Evolutionary conservation across 2,888 invertebrate genomes (phyloP).

Genomic region (Coecobrya sp.): DNA sequence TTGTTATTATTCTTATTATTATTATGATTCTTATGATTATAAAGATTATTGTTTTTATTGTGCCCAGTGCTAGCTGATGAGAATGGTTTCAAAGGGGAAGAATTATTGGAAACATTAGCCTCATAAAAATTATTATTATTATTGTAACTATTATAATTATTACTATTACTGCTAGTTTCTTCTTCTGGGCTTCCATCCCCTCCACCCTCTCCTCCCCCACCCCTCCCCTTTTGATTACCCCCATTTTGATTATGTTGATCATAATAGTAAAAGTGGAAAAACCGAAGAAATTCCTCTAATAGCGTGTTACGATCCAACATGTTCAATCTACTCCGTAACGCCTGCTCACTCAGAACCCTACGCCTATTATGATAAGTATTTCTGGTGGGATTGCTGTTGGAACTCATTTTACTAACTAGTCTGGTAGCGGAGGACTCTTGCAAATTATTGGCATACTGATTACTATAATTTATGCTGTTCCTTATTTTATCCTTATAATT

Average conservation of each 20-base stretch:
- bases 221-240: conserved; percentile 15
- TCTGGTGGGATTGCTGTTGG: neutral
- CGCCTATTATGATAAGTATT: conserved; percentile 22
- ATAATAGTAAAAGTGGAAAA: conserved; percentile 64
- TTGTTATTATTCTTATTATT: conserved; percentile 45
- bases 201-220: neutral
- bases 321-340: conserved; percentile 67
- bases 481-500: conserved; percentile 55
- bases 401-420: conserved; percentile 19
- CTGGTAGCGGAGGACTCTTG: conserved; percentile 2
- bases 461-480: conserved; percentile 48
- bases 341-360: conserved; percentile 59
- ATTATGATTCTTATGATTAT: conserved; percentile 1
- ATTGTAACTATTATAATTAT: neutral
- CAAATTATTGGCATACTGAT: neutral
- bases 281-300: conserved; percentile 68
- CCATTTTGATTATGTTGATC: conserved; percentile 65
- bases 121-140: conserved; percentile 11
- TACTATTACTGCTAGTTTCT: conserved; percentile 31
- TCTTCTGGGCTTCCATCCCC: neutral
- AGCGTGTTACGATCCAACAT: conserved; percentile 68
- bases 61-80: conserved; percentile 70
- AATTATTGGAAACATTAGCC: neutral
- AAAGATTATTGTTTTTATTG: conserved; percentile 60
- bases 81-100: conserved; percentile 17